A percentile compares a stretch with the other conserved stretches of the same genome.
Evolutionary conservation across 1,140 invertebrate species (phyloP).

Genomic region (Chironomus tepperi): DNA sequence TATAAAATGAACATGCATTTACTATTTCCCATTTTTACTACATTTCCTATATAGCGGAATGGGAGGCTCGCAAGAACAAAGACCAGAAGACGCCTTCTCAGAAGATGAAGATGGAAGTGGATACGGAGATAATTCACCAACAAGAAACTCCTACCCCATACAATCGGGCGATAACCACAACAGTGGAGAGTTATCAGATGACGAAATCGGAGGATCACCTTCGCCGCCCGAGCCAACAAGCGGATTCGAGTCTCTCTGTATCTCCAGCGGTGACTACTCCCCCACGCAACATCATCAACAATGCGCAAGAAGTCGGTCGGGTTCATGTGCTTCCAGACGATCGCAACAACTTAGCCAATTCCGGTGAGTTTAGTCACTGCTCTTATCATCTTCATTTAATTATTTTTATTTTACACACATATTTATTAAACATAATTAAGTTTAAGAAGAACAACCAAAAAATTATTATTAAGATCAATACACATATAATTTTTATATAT

Average conservation of each 20-base stretch:
- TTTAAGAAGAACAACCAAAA: too few relatives aligned
- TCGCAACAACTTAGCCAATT: conserved; percentile 32
- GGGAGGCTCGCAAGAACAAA: conserved; percentile 41
- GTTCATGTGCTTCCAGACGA: conserved; percentile 44
- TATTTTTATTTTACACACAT: too few relatives aligned
- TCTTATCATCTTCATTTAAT: too few relatives aligned
- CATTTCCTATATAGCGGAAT: conserved; percentile 35
- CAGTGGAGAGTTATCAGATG: conserved; percentile 54
- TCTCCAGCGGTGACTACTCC: conserved; percentile 50
- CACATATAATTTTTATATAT: too few relatives aligned
- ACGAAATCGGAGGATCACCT: conserved; percentile 39
- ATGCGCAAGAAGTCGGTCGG: conserved; percentile 40
- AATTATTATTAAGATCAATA: too few relatives aligned
- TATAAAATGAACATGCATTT: neutral
- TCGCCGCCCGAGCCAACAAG: conserved; percentile 37
- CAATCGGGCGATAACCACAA: conserved; percentile 42
- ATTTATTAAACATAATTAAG: too few relatives aligned
- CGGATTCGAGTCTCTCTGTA: conserved; percentile 41
- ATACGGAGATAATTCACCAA: conserved; percentile 40
- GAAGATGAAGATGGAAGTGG: conserved; percentile 40
- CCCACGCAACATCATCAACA: conserved; percentile 39
- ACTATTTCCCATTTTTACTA: conserved; percentile 26
- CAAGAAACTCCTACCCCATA: conserved; percentile 41
- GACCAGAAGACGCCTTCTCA: conserved; percentile 42
- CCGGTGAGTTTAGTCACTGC: conserved; percentile 32